Base-by-base conservation (phyloP, 92 coral and sea anemone genomes). In the Heliopora coerulea region DNA sequence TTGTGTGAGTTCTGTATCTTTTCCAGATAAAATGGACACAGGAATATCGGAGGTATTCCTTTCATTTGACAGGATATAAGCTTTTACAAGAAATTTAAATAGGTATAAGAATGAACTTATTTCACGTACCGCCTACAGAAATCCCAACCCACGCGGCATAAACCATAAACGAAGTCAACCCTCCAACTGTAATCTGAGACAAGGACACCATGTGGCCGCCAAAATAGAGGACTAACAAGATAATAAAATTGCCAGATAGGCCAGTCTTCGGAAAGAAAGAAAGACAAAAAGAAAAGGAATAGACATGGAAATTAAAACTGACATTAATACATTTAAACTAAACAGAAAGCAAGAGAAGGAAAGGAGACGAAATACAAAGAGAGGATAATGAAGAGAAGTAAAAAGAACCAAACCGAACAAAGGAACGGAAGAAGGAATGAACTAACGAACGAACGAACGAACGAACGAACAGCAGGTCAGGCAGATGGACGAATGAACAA, bases 81-180 rank as follows among this genome's bases (percentile, higher is more conserved):
- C n/a, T n/a, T n/a, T n/a, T n/a, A n/a, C n/a, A n/a, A n/a, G n/a
- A n/a, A n/a, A n/a, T n/a, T n/a, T n/a, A n/a, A n/a, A n/a, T n/a
- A n/a, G n/a, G n/a, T n/a, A n/a, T n/a, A n/a, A n/a, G n/a, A n/a
- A n/a, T n/a, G n/a, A n/a, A n/a, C n/a, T 12, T 37, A 37, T 37
- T 58, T 65, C 4, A 2, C 68, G n/a, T 69, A 90, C 98, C 98
- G 65, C 92, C 96, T 78, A 93, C 88, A 20, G 98, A 93, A 50
- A 93, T 72, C 20, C 98, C 98, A 49, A 93, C 98, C 81, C 91
- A 93, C 21, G 96, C 98, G 56, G 98, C 89, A 81, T 93, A 93
- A 30, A 93, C 91, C 60, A 93, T 89, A 50, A 93, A 93, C 7
- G 98, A 93, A 5, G 98, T 86, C 33, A 93, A 88, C 42, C 91